Base-by-base conservation (phyloP, 2,113 vertebrate species). In the Indicator maculatus region DNA sequence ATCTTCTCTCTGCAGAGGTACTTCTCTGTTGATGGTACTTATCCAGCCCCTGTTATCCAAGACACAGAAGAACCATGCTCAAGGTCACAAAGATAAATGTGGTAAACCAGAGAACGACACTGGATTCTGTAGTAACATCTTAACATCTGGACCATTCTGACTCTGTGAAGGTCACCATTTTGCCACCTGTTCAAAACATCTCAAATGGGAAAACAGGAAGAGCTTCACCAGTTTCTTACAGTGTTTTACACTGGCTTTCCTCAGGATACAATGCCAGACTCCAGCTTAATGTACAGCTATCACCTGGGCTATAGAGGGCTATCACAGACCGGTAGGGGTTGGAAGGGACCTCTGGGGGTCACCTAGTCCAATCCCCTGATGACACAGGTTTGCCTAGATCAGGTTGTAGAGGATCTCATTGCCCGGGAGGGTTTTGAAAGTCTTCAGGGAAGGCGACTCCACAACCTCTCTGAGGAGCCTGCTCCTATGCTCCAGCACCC, bases 21-120 rank as follows among this genome's bases (percentile, higher is more conserved):
- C 26, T 86, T 90, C 55, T 78, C 56, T 71, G 27, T 75, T 67
- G 83, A 90, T 86, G 65, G 30, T 93, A 69, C 47, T 84, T 93
- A 92, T 55, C 58, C 81, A 75, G n/a, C 11, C n/a, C 18, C n/a
- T 24, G 45, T 81, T 90, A 90, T 31, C 83, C 50, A 79, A 72
- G 65, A 78, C 58, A 85, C 8, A 61, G 81, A 94, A 75, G 9
- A 88, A 53, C 3, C 3, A 1, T 66, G 21, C 24, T 89, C 39
- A 80, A 80, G 67, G 90, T 88, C 75, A 90, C n/a, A 86, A 61
- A 61, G 30, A 88, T 45, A 73, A 65, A 74, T 53, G n/a, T 80
- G 50, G 58, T 39, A 82, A 91, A 83, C 11, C 38, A 67, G 36
- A 24, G 26, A 92, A 82, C 41, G 23, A 33, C 58, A 65, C 7